Conservation (phyloP, 2,888 invertebrate species). For the Hirtodrosophila histrioides region DNA sequence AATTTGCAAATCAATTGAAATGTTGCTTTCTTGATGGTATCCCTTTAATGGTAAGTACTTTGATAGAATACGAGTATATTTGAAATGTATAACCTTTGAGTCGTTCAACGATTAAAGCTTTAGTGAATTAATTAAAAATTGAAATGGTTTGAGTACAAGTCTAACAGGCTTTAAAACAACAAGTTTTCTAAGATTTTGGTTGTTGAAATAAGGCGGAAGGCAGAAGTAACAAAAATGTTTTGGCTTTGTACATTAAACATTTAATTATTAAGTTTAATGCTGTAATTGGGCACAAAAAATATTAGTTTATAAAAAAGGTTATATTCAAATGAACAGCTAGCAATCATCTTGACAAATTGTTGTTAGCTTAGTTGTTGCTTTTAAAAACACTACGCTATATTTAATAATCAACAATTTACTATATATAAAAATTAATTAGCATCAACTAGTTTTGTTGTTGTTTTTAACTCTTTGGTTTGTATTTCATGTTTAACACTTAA, state of each 20-base stretch:
- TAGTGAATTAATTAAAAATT: conserved; percentile 42
- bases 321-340: conserved; percentile 17
- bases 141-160: conserved; percentile 28
- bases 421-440: conserved; percentile 77
- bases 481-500: conserved; percentile 71
- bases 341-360: conserved; percentile 45
- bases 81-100: conserved; percentile 56
- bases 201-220: conserved; percentile 21
- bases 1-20: conserved; percentile 63
- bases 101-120: conserved; percentile 83
- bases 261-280: too few relatives aligned
- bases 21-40: conserved; percentile 11
- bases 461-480: conserved; percentile 72
- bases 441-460: conserved; percentile 64
- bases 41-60: conserved; percentile 2
- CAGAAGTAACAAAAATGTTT: conserved; percentile 9
- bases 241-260: too few relatives aligned
- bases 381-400: conserved; percentile 77
- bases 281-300: not conserved
- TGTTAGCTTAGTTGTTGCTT: conserved; percentile 47
- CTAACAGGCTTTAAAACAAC: conserved; percentile 19
- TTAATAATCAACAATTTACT: conserved; percentile 80
- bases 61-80: conserved; percentile 17
- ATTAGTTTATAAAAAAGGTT: conserved; percentile 1
- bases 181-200: conserved; percentile 2